phyloP scores from a whole-genome alignment of 1,140 invertebrate species.

The Hylaeus anthracinus region DNA sequence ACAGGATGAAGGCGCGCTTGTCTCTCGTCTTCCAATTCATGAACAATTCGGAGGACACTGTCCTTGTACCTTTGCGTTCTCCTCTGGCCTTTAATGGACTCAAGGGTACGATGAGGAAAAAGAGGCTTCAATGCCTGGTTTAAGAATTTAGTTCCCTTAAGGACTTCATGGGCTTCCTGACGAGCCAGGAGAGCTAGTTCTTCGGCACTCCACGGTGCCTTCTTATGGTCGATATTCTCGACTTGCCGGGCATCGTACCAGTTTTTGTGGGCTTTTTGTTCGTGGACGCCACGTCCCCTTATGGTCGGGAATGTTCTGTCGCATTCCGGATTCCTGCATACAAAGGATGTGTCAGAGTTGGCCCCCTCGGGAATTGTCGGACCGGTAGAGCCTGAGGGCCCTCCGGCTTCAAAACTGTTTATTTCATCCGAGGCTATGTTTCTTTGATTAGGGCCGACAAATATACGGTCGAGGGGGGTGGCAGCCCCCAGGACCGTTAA shows the following conservation, averaged over 20 bases:
- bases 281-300: constrained; percentile 48
- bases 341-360: not conserved
- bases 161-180: constrained; percentile 9
- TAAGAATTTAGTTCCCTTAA: constrained; percentile 9
- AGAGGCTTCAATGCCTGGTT: constrained; percentile 13
- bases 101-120: constrained; percentile 4
- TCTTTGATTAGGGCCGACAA: no score
- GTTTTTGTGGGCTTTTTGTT: constrained; percentile 40
- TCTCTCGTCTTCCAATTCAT: not conserved
- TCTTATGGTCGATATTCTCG: not conserved
- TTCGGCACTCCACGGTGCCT: constrained; percentile 35
- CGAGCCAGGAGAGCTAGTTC: constrained; percentile 36
- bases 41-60: not conserved
- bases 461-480: no score
- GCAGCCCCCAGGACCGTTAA: no score
- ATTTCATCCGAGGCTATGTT: no score
- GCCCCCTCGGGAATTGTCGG: not conserved
- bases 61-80: not conserved
- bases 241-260: constrained; percentile 22
- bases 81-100: constrained; percentile 11
- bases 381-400: constrained; percentile 10
- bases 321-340: constrained; percentile 13
- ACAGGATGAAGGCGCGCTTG: not conserved
- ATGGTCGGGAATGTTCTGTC: constrained; percentile 13
- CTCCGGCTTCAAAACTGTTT: not conserved